These are phyloP conservation scores for Caenorhabditis inopinata DNA, from an alignment of 1,140 invertebrate genomes.

Conservation along the genomic window DNA sequence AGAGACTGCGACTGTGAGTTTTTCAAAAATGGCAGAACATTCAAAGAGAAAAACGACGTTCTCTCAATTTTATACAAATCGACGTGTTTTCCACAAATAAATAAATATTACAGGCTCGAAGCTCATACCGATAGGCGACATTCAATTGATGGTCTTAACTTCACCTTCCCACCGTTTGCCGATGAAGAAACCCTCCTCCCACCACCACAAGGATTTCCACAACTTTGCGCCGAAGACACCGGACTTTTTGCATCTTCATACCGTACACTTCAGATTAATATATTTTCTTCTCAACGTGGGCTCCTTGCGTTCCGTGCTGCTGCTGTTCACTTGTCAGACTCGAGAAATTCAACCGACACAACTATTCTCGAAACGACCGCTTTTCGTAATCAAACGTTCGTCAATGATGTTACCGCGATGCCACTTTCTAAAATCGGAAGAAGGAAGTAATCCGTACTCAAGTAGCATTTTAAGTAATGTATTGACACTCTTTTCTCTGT, in stretches of 20 bases:
- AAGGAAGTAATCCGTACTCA: background rate
- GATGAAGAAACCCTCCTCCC: background rate
- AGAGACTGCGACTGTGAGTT: background rate
- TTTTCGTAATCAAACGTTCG: background rate
- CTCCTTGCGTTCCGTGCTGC: background rate
- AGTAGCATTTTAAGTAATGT: no score
- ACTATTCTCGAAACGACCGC: background rate
- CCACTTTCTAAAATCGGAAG: background rate
- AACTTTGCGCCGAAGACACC: background rate
- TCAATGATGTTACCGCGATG: background rate
- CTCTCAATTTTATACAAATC: no score
- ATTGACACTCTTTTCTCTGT: no score
- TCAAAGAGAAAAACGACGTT: no score
- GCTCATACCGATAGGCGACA: background rate
- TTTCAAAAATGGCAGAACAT: background rate
- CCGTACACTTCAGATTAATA: background rate
- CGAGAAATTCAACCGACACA: background rate
- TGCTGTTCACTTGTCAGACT: background rate
- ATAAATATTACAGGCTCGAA: background rate
- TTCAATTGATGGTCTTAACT: background rate
- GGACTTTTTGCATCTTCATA: background rate
- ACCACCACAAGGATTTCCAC: background rate
- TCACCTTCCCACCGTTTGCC: background rate
- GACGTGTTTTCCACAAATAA: background rate
- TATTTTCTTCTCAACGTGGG: background rate